Conservation (phyloP, 1,140 invertebrate species). For the Cyclargus thomasi region DNA sequence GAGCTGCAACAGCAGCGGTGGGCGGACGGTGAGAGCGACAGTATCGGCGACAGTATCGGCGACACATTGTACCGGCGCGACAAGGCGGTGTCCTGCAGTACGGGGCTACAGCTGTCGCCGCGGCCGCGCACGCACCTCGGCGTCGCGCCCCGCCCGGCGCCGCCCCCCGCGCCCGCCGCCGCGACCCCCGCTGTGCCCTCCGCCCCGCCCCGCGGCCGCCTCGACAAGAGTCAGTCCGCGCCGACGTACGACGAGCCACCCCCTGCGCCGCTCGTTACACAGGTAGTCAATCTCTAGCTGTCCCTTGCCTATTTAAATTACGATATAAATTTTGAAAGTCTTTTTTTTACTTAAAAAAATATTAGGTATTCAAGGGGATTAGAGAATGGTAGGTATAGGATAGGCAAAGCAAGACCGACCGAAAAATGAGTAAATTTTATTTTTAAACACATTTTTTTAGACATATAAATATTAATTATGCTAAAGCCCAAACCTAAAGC, state of each 20-base stretch:
- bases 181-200: slow-evolving; percentile 16
- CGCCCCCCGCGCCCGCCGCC: slow-evolving; percentile 59
- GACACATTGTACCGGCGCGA: slow-evolving; percentile 55
- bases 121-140: slow-evolving; percentile 82
- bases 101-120: slow-evolving; percentile 79
- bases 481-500: too few species aligned
- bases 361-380: too few species aligned
- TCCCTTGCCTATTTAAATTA: too few species aligned
- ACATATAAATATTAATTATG: too few species aligned
- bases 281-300: too few species aligned
- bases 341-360: too few species aligned
- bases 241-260: slow-evolving; percentile 80
- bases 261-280: slow-evolving; percentile 34
- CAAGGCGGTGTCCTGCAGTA: slow-evolving; percentile 80
- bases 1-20: slow-evolving; percentile 78
- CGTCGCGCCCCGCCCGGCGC: slow-evolving; percentile 30
- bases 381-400: too few species aligned
- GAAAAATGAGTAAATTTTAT: too few species aligned
- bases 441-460: too few species aligned
- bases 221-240: slow-evolving; percentile 86
- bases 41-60: slow-evolving; percentile 35
- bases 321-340: too few species aligned
- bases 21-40: slow-evolving; percentile 48
- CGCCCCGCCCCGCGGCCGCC: slow-evolving; percentile 62
- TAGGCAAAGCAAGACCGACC: too few species aligned